Percentiles rank a stretch among this genome's conserved stretches.
Evolutionary conservation across 92 coral and sea anemone species (phyloP).

Genomic region (Porites rus): DNA sequence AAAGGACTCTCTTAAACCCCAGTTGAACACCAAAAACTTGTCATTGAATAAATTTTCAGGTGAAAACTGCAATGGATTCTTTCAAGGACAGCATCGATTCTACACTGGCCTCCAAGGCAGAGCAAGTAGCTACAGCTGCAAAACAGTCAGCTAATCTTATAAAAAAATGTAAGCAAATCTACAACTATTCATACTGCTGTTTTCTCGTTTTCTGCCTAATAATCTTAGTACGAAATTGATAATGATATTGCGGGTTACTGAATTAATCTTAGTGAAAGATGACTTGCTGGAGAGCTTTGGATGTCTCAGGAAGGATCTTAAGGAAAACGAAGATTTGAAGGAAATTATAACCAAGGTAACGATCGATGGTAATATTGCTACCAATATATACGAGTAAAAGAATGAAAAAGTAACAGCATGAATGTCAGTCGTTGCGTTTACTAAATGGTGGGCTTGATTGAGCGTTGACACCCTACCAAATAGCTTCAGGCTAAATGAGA

Average conservation of each 20-base stretch:
- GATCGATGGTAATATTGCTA: too few relatives aligned
- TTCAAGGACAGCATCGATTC: slow-evolving; percentile 80
- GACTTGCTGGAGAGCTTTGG: slow-evolving; percentile 80
- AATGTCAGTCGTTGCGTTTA: too few relatives aligned
- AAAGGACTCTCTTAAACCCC: too few relatives aligned
- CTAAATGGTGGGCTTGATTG: too few relatives aligned
- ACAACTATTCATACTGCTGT: too few relatives aligned
- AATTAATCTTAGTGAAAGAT: slow-evolving; percentile 72
- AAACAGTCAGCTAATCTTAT: slow-evolving; percentile 74
- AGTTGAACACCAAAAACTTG: background rate
- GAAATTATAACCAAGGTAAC: slow-evolving; percentile 73
- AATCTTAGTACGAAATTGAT: too few relatives aligned
- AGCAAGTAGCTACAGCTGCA: slow-evolving; percentile 80
- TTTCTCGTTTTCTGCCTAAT: background rate
- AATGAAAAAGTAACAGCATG: too few relatives aligned
- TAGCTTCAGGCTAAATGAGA: too few relatives aligned
- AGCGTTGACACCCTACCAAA: too few relatives aligned
- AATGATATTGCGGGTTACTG: too few relatives aligned
- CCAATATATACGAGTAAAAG: too few relatives aligned
- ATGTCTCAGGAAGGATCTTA: slow-evolving; percentile 69
- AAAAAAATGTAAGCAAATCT: slow-evolving; percentile 61
- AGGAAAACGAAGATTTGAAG: slow-evolving; percentile 77
- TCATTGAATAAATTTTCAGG: slow-evolving; percentile 45
- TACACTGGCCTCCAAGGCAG: slow-evolving; percentile 72
- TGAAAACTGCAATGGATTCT: slow-evolving; percentile 82